Percentiles rank a stretch among this genome's conserved stretches.
These are phyloP conservation scores for Propithecus deckenii DNA, from an alignment of 2,797 vertebrate genomes.

Conservation along the genomic window DNA sequence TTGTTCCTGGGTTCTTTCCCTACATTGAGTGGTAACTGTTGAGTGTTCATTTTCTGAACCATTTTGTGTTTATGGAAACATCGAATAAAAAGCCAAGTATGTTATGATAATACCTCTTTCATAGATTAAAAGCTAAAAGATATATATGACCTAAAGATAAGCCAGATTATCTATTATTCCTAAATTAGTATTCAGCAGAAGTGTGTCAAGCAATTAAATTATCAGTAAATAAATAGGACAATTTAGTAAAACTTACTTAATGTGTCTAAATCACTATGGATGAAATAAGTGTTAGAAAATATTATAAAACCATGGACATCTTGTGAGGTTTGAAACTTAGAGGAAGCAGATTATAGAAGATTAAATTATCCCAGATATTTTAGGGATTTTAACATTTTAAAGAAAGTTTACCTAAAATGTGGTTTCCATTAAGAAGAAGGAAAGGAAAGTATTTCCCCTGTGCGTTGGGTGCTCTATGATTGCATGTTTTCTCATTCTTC, in stretches of 20 bases:
- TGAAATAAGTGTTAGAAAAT: background rate
- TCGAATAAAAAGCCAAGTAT: background rate
- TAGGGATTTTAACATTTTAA: background rate
- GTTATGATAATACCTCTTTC: background rate
- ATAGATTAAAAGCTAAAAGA: background rate
- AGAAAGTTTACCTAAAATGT: background rate
- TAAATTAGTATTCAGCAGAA: background rate
- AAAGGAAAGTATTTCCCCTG: background rate
- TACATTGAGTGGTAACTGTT: background rate
- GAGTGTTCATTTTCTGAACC: background rate
- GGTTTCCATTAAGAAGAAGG: background rate
- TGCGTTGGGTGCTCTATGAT: background rate
- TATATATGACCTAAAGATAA: background rate
- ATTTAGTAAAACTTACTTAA: background rate
- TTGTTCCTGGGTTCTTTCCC: background rate
- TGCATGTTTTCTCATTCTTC: background rate
- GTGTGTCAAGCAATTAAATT: background rate
- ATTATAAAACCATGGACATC: background rate
- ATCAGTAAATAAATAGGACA: background rate
- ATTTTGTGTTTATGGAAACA: background rate
- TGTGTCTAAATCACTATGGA: background rate
- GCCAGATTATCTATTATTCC: background rate
- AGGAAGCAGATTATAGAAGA: background rate
- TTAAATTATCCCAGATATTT: background rate
- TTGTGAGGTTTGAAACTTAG: constrained; percentile 14